Evolutionary conservation across 1,140 invertebrate genomes (phyloP).

Genomic region (Neodiprion pinetum): DNA sequence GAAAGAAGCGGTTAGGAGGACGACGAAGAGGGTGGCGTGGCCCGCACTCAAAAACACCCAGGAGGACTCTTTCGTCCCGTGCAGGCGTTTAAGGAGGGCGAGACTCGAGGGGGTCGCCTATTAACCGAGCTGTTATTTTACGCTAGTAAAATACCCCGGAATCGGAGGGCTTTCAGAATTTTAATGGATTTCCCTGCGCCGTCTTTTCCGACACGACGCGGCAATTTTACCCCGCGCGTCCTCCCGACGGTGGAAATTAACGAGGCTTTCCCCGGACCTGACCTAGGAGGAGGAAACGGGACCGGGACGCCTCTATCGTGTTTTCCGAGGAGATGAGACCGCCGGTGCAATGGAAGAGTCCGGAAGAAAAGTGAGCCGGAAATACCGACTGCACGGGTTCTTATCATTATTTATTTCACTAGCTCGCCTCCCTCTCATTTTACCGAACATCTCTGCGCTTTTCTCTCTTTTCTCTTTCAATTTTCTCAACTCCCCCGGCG

Average conservation of each 20-base stretch:
- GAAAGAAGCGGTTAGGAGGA: not conserved
- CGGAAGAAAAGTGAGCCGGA: too few species aligned
- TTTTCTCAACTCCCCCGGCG: not conserved
- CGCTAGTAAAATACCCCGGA: not conserved
- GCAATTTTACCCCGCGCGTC: not conserved
- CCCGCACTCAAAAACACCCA: not conserved
- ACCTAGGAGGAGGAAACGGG: not conserved
- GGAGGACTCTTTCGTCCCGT: not conserved
- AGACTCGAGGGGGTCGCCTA: not conserved
- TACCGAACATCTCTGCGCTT: too few species aligned
- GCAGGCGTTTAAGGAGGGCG: not conserved
- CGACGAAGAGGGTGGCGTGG: not conserved
- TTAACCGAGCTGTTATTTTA: not conserved
- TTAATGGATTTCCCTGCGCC: not conserved
- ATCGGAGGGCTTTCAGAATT: not conserved
- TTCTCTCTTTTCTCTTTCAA: not conserved
- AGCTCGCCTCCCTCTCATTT: too few species aligned
- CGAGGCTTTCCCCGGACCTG: not conserved
- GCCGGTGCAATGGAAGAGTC: too few species aligned
- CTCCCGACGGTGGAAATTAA: not conserved
- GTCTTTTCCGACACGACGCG: not conserved
- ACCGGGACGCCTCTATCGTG: slow-evolving; percentile 1
- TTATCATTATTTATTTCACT: too few species aligned
- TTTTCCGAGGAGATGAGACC: not conserved
- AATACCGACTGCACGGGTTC: too few species aligned